Evolutionary conservation across 2,888 invertebrate genomes (phyloP), one percentile per base, ranked within the genome.

Genomic region (Aethes cnicana): DNA sequence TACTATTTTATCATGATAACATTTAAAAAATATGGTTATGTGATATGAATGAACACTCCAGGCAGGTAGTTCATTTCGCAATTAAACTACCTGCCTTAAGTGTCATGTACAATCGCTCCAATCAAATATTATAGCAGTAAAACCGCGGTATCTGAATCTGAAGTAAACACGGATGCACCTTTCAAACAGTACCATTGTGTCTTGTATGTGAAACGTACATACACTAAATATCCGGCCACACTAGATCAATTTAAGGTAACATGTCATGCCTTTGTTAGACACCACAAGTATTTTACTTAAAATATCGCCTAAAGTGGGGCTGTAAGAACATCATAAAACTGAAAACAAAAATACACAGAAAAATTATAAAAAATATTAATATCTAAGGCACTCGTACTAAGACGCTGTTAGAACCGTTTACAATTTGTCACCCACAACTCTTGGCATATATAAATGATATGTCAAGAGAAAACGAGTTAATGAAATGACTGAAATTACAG

Each of bases 371-470:
- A 68, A 66, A 74, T 48, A 76, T 80, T 82, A 84, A 77, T 76
- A 78, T 66, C 76, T 81, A 83, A 80, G 63, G 69, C 88, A 87
- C 87, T 88, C 86, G 86, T 89, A 89, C 89, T 81, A 87, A 84
- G 87, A 89, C 88, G 89, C 88, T 88, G 88, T 88, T 88, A 86
- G 80, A 77, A 68, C 66, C 66, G 69, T 70, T 69, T 70, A 64
- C 57, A 60, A 56, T 17, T 12, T 23, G 20, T 16, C 25, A 25
- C 52, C 11, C 21, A 14, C 37, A 32, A 39, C 32, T 43, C 30
- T 47, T 43, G 50, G 37, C 50, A 44, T 50, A 20, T 17, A 20
- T 9, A 35, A 35, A 18, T 26, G 14, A 48, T 32, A 25, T 46
- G 46, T 37, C 46, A 52, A 39, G 26, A 52, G 46, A 52, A 9